These are phyloP conservation scores for Andrena cerasifolii DNA, from an alignment of 1,140 invertebrate species.

Conservation along the genomic window DNA sequence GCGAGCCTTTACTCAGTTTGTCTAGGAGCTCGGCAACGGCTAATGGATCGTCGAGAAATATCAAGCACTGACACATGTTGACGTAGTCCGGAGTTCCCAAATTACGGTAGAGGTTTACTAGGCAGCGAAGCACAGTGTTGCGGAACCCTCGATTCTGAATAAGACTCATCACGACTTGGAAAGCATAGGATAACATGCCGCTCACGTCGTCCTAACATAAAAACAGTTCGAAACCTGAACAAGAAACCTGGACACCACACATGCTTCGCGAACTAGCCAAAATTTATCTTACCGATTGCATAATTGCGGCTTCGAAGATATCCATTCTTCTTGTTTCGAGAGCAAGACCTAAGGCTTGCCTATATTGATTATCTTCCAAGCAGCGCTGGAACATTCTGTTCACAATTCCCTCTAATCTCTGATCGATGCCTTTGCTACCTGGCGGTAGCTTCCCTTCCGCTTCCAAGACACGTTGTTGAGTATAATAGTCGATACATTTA, in stretches of 20 bases:
- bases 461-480: conserved; percentile 90
- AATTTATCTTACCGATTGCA: conserved; percentile 86
- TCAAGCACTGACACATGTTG: conserved; percentile 98
- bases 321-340: conserved; percentile 98
- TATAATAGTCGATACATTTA: conserved; percentile 98
- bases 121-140: conserved; percentile 92
- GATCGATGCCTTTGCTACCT: conserved; percentile 90
- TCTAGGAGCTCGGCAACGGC: conserved; percentile 96
- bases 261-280: not conserved
- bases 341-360: conserved; percentile 96
- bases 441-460: conserved; percentile 85
- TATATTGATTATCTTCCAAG: conserved; percentile 95
- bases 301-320: conserved; percentile 95
- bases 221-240: conserved; percentile 34
- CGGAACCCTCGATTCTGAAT: conserved; percentile 97
- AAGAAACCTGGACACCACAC: not conserved
- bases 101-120: conserved; percentile 95
- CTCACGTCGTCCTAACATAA: conserved; percentile 89
- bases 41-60: conserved; percentile 96
- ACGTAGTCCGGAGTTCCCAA: conserved; percentile 96
- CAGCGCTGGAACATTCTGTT: conserved; percentile 98
- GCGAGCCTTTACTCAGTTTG: conserved; percentile 90
- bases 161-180: conserved; percentile 97
- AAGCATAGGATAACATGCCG: conserved; percentile 96
- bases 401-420: conserved; percentile 95